Evolutionary conservation across 2,113 vertebrate species (phyloP), one percentile per base, ranked within the genome.

Genomic region (Crotalus viridis): DNA sequence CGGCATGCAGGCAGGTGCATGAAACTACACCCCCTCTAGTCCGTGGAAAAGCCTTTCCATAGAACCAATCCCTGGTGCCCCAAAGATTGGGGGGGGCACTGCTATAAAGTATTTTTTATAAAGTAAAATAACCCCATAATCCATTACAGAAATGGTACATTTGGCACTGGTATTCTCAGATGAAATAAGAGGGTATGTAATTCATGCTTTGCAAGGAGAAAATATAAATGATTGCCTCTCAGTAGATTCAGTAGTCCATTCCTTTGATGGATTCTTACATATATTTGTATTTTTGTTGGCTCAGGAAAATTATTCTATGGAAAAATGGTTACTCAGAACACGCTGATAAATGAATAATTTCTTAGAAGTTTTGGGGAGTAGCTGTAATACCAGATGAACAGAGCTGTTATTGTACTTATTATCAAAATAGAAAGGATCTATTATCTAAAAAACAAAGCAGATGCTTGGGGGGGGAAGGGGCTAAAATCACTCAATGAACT

Each of bases 11-110:
- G 61, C 28, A n/a, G 61, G 61, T 28, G 15, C 61, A 69, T 12
- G 0, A 69, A 69, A 69, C 28, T 13, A 69, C 0, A 0, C 4
- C 19, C 0, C 28, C 28, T 5, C 28, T n/a, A 1, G 26, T 22
- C 61, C 8, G 1, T 0, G 10, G 61, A 28, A 64, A 64, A 64
- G 26, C 24, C 10, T 61, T 26, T 61, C 59, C 24, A 13, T 4
- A 3, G 59, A 64, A 64, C 10, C 10, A 2, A 5, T 86, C 46
- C 85, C 22, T 86, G 33, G 21, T 43, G 0, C 19, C 9, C 9
- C 4, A 86, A 86, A 86, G 21, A 9, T 86, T 85, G 33, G 51
- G 8, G 10, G 46, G 26, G 10, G 46, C 46, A 5, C 9, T 48
- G 12, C 3, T 48, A 87, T 56, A 12, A 59, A 48, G 1, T 26